phyloP scores from a whole-genome alignment of 2,888 invertebrate genomes.

The Acleris cristana region DNA sequence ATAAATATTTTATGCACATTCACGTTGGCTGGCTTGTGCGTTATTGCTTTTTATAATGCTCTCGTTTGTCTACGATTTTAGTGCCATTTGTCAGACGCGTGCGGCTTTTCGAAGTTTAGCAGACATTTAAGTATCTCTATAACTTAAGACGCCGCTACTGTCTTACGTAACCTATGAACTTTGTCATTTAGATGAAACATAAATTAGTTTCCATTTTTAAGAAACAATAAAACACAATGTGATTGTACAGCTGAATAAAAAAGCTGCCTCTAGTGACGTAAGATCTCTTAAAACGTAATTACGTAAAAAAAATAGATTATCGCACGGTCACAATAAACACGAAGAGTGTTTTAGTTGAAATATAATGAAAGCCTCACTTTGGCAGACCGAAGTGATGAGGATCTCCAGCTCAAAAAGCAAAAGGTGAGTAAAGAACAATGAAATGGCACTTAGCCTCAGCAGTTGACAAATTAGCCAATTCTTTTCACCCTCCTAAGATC shows the following conservation, averaged over 20 bases:
- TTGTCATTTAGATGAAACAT: too few species aligned
- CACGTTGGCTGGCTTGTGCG: slow-evolving; percentile 49
- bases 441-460: slow-evolving; percentile 70
- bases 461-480: slow-evolving; percentile 79
- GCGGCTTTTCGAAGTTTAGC: slow-evolving; percentile 26
- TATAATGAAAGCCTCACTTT: slow-evolving; percentile 53
- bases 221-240: too few species aligned
- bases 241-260: too few species aligned
- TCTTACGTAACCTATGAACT: too few species aligned
- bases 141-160: too few species aligned
- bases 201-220: too few species aligned
- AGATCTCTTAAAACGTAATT: slow-evolving; percentile 23
- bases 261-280: too few species aligned
- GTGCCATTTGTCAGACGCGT: slow-evolving; percentile 32
- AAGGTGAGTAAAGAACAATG: slow-evolving; percentile 62
- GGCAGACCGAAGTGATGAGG: slow-evolving; percentile 45
- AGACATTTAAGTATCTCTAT: slow-evolving; percentile 11
- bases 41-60: slow-evolving; percentile 50
- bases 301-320: slow-evolving; percentile 38
- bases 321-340: slow-evolving; percentile 10
- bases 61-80: slow-evolving; percentile 41
- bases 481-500: slow-evolving; percentile 60
- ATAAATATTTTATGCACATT: slow-evolving; percentile 66
- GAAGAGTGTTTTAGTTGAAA: slow-evolving; percentile 36
- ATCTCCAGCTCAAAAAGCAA: slow-evolving; percentile 50